Evolutionary conservation across 2,797 vertebrate species (phyloP).

Genomic region (Semotilus atromaculatus): DNA sequence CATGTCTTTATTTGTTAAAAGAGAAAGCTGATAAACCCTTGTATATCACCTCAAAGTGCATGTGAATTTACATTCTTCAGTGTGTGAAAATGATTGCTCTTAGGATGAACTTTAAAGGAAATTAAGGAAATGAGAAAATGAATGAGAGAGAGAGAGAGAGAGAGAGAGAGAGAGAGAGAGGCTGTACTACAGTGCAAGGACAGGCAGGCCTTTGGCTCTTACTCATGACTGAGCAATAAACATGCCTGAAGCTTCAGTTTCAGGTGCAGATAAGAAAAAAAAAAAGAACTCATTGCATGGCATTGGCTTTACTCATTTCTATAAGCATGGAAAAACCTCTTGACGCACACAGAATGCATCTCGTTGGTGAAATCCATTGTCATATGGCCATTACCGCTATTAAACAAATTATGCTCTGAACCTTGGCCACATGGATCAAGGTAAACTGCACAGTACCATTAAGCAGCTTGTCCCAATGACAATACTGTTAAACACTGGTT

Average conservation of each 20-base stretch:
- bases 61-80: background rate
- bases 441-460: conserved; percentile 37
- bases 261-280: conserved; percentile 16
- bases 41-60: background rate
- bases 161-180: background rate
- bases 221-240: conserved; percentile 33
- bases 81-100: background rate
- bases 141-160: background rate
- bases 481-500: conserved; percentile 44
- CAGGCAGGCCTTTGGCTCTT: conserved; percentile 7
- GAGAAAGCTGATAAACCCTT: background rate
- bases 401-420: conserved; percentile 36
- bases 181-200: background rate
- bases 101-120: conserved; percentile 1
- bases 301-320: conserved; percentile 29
- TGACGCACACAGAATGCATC: conserved; percentile 8
- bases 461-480: conserved; percentile 54
- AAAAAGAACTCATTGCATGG: background rate
- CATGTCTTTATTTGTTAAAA: background rate
- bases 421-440: conserved; percentile 34
- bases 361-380: conserved; percentile 25
- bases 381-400: conserved; percentile 50
- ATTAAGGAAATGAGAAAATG: background rate
- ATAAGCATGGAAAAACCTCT: conserved; percentile 18
- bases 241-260: conserved; percentile 33